Evolutionary conservation across 2,888 invertebrate genomes (phyloP).

Genomic region (Drosophila crucigera): DNA sequence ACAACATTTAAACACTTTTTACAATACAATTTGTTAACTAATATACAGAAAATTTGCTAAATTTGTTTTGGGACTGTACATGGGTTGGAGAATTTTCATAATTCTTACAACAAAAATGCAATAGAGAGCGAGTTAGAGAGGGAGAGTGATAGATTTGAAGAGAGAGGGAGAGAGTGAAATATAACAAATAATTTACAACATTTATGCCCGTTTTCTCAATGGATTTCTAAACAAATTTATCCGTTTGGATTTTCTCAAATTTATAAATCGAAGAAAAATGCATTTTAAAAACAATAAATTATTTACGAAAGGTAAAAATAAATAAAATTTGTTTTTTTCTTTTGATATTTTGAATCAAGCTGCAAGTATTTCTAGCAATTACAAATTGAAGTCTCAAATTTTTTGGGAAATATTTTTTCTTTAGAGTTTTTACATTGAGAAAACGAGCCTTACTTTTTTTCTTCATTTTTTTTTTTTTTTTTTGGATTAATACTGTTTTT

Average conservation of each 20-base stretch:
- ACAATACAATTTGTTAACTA: slow-evolving; percentile 66
- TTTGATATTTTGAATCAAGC: background rate
- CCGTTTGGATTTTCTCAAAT: background rate
- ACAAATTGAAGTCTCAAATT: background rate
- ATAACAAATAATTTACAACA: slow-evolving; percentile 82
- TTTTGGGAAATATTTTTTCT: background rate
- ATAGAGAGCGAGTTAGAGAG: slow-evolving; percentile 12
- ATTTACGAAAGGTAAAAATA: background rate
- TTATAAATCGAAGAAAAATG: background rate
- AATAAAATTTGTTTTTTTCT: background rate
- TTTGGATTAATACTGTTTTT: slow-evolving; percentile 68
- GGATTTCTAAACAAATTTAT: background rate
- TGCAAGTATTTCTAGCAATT: background rate
- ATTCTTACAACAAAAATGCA: slow-evolving; percentile 60
- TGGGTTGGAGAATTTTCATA: slow-evolving; percentile 9
- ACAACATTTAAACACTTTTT: slow-evolving; percentile 73
- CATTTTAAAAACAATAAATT: background rate
- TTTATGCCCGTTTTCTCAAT: slow-evolving; percentile 34
- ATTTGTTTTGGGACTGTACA: slow-evolving; percentile 62
- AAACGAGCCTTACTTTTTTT: slow-evolving; percentile 13
- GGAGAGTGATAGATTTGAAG: slow-evolving; percentile 2
- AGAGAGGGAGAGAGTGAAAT: background rate
- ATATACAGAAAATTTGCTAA: slow-evolving; percentile 64
- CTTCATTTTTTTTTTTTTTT: slow-evolving; percentile 25
- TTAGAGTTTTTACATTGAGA: background rate